Evolutionary conservation across 1,140 invertebrate genomes (phyloP).

Genomic region (Ceratina japonica): DNA sequence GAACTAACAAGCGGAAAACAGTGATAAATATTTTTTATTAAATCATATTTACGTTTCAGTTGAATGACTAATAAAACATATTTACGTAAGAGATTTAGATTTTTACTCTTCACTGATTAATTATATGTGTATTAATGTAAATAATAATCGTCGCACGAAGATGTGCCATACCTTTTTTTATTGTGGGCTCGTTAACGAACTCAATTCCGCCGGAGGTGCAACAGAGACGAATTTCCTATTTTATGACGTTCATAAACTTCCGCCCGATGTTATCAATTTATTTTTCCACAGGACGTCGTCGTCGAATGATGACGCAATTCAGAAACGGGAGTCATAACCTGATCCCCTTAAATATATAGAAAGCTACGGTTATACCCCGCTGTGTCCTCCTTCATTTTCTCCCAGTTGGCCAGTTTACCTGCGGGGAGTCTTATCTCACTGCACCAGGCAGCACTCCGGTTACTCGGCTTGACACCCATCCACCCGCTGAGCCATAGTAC

Average conservation of each 20-base stretch:
- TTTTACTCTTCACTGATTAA: too few relatives aligned
- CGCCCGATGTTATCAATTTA: constrained; percentile 57
- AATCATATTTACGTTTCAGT: too few relatives aligned
- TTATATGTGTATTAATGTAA: too few relatives aligned
- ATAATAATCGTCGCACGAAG: too few relatives aligned
- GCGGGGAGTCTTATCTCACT: constrained; percentile 54
- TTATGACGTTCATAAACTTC: constrained; percentile 43
- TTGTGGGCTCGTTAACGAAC: constrained; percentile 38
- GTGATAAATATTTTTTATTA: too few relatives aligned
- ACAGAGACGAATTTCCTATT: constrained; percentile 26
- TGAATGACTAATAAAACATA: too few relatives aligned
- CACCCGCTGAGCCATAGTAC: not conserved
- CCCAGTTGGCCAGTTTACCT: constrained; percentile 23
- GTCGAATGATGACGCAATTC: constrained; percentile 23
- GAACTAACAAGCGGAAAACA: too few relatives aligned
- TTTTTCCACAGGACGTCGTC: constrained; percentile 32
- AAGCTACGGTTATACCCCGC: constrained; percentile 14
- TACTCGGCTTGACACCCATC: constrained; percentile 10
- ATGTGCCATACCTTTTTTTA: not conserved
- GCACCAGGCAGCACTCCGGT: constrained; percentile 49
- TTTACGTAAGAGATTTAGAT: too few relatives aligned
- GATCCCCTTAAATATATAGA: constrained; percentile 32
- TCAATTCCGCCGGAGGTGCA: constrained; percentile 35
- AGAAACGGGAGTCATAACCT: constrained; percentile 40
- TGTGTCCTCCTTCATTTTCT: constrained; percentile 45